These are phyloP conservation scores for Synergus umbraculus DNA, from an alignment of 2,888 invertebrate species.

Conservation along the genomic window DNA sequence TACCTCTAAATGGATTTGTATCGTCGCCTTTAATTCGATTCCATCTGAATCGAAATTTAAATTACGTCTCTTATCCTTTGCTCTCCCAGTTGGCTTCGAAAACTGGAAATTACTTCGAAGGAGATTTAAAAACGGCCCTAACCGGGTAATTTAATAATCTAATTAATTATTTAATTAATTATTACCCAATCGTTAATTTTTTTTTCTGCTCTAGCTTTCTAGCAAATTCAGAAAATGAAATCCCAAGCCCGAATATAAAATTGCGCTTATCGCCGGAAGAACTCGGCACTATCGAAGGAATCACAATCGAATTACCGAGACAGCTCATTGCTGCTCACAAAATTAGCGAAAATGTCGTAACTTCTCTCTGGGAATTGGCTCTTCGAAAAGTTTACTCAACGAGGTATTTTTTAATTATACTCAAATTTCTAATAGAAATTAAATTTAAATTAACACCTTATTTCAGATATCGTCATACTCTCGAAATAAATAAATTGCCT, in stretches of 20 bases:
- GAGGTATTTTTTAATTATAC: slow-evolving; percentile 58
- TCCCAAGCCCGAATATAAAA: slow-evolving; percentile 51
- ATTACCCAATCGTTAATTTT: slow-evolving; percentile 9
- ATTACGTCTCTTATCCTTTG: slow-evolving; percentile 71
- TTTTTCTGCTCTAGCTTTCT: slow-evolving; percentile 58
- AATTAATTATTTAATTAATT: slow-evolving; percentile 37
- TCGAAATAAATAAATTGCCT: slow-evolving; percentile 57
- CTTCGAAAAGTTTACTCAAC: slow-evolving; percentile 66
- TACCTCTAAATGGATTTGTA: slow-evolving; percentile 70
- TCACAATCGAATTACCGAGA: slow-evolving; percentile 67
- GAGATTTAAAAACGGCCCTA: slow-evolving; percentile 53
- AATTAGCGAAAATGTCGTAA: slow-evolving; percentile 58
- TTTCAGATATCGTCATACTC: slow-evolving; percentile 64
- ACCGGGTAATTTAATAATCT: slow-evolving; percentile 58
- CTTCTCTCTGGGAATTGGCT: slow-evolving; percentile 69
- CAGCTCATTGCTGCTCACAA: slow-evolving; percentile 66
- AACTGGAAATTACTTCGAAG: slow-evolving; percentile 43
- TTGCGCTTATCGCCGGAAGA: slow-evolving; percentile 55
- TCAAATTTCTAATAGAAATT: no score
- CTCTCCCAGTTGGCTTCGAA: slow-evolving; percentile 63
- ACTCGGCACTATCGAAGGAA: slow-evolving; percentile 46
- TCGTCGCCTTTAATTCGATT: slow-evolving; percentile 68
- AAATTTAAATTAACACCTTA: neutral
- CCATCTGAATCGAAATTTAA: slow-evolving; percentile 65
- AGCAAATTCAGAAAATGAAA: slow-evolving; percentile 45